Percentiles rank a stretch among this genome's conserved stretches.
Conservation (phyloP, 64 coral and sea anemone species). For the Montipora foliosa region DNA sequence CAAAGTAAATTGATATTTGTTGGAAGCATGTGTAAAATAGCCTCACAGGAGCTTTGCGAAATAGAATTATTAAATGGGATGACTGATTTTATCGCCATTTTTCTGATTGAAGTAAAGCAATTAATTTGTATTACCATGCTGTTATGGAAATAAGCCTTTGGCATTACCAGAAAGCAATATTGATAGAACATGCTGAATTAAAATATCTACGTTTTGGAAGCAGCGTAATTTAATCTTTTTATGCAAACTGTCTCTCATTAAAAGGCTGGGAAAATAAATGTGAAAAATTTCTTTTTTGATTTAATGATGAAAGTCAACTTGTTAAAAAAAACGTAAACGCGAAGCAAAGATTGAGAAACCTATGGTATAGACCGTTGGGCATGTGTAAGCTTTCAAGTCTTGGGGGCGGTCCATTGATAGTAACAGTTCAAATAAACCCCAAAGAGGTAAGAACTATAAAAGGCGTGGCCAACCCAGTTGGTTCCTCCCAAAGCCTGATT, state of each 20-base stretch:
- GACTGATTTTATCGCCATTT: constrained; percentile 18
- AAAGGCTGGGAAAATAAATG: neutral
- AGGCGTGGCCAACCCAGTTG: too few species aligned
- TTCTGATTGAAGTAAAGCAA: constrained; percentile 12
- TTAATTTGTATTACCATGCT: constrained; percentile 38
- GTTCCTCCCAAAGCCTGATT: too few species aligned
- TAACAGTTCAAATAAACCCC: too few species aligned
- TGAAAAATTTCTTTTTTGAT: too few species aligned
- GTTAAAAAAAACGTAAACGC: too few species aligned
- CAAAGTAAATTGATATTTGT: constrained; percentile 46
- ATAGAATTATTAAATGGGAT: constrained; percentile 24
- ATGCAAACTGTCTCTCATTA: neutral
- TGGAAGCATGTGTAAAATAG: neutral
- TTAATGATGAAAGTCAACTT: too few species aligned
- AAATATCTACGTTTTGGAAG: neutral
- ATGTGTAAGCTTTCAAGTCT: too few species aligned
- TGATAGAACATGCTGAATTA: neutral
- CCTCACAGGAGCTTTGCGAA: neutral
- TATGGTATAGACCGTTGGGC: too few species aligned
- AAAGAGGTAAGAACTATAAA: too few species aligned
- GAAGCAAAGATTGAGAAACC: too few species aligned
- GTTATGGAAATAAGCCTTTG: constrained; percentile 17
- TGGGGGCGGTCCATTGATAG: too few species aligned
- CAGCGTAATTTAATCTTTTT: neutral
- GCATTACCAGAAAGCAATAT: constrained; percentile 25